These are phyloP conservation scores for Nycticorax nycticorax DNA, from an alignment of 2,113 vertebrate species.

Conservation along the genomic window DNA sequence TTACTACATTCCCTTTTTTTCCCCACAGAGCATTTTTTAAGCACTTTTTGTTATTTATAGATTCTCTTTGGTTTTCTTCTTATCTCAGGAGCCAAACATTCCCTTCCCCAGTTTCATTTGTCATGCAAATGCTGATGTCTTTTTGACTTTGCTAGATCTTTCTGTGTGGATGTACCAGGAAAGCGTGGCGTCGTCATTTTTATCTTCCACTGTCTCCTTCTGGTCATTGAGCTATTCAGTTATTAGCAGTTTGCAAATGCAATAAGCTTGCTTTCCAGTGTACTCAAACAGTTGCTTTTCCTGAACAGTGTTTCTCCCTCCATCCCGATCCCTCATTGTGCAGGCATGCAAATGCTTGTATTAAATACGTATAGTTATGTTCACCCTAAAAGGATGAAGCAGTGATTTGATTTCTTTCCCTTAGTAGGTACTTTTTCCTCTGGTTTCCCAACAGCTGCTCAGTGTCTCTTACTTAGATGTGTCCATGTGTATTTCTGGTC, in stretches of 20 bases:
- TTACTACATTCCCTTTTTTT: neutral
- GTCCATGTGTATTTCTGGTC: neutral
- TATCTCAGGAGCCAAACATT: neutral
- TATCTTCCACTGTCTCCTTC: neutral
- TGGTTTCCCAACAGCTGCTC: neutral
- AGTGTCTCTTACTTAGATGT: neutral
- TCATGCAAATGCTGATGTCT: neutral
- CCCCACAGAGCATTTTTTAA: neutral
- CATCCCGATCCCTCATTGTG: neutral
- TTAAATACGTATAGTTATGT: neutral
- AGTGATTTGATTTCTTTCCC: neutral
- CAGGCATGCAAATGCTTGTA: neutral
- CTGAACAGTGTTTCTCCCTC: neutral
- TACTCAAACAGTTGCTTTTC: neutral
- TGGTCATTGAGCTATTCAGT: neutral
- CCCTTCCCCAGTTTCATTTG: neutral
- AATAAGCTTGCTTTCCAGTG: neutral
- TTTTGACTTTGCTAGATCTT: neutral
- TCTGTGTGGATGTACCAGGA: neutral
- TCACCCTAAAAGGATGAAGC: neutral
- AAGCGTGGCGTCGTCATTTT: neutral
- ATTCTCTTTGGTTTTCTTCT: neutral
- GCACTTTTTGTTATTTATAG: neutral
- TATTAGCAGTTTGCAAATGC: neutral
- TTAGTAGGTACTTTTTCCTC: neutral